Conservation (phyloP, 2,797 vertebrate genomes). For the Podargus strigoides region DNA sequence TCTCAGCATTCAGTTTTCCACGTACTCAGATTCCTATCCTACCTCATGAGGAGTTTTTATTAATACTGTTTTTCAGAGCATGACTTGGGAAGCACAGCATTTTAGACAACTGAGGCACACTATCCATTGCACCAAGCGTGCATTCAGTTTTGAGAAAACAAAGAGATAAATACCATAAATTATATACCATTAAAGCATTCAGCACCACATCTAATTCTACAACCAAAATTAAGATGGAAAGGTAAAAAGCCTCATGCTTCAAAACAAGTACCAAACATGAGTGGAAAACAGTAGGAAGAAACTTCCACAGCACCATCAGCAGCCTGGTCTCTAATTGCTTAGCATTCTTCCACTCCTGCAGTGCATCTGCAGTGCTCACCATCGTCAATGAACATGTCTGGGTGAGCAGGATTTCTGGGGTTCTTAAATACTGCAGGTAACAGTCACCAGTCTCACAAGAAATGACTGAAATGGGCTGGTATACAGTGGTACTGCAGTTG, state of each 20-base stretch:
- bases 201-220: not conserved
- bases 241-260: not conserved
- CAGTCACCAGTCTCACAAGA: not conserved
- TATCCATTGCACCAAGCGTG: not conserved
- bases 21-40: not conserved
- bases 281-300: not conserved
- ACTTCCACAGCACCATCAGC: not conserved
- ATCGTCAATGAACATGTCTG: not conserved
- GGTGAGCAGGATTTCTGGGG: not conserved
- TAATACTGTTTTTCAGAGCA: not conserved
- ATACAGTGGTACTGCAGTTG: not conserved
- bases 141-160: not conserved
- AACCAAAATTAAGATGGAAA: not conserved
- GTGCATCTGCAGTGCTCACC: not conserved
- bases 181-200: rapidly evolving
- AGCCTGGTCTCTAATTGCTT: not conserved
- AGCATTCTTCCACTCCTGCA: not conserved
- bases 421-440: not conserved
- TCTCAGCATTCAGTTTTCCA: conserved; percentile 44
- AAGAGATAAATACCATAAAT: not conserved
- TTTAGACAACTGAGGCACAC: not conserved
- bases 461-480: not conserved
- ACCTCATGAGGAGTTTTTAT: conserved; percentile 6
- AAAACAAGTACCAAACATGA: not conserved
- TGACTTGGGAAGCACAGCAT: not conserved